Evolutionary conservation across 2,888 invertebrate genomes (phyloP), one percentile per base, ranked within the genome.

Genomic region (Hemithea aestivaria): DNA sequence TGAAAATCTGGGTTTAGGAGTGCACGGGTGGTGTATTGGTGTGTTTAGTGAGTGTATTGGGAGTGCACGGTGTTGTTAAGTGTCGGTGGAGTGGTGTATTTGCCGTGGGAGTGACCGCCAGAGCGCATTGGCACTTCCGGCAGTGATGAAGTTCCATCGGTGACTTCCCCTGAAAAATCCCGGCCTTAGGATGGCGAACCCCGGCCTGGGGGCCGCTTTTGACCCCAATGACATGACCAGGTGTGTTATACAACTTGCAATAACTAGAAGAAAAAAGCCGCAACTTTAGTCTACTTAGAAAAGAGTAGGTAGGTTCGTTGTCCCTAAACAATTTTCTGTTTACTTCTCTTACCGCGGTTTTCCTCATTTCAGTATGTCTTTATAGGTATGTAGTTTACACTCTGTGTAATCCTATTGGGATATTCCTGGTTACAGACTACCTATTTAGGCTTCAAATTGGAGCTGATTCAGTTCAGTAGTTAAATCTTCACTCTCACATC

Each of bases 201-300:
- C 84, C 51, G 73, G 76, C 44, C 91, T 92, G 85, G 91, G 91
- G 72, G 89, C 89, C 65, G 88, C 90, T 38, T 92, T 92, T 73
- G 92, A 92, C 79, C 91, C 91, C 55, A 89, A 90, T 82, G 91
- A 92, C 66, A 90, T 89, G 83, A 88, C 89, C 75, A 91, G 91
- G 91, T 81, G 35, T 33, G 59, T 43, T 24, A 20, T 33, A 7
- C 26, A 25, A 9, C 8, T 11, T 10, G 5, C 10, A 26, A 26
- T 12, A 4, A 2, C 7, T 7, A 2, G n/a, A n/a, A 16, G 9
- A 2, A 24, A 29, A 29, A 10, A 21, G 16, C 16, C 16, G 16
- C 2, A 2, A 16, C 16, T 4, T 4, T 5, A 2, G 16, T 16
- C 16, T 4, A 4, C 5, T 2, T 5, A 4, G 16, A 16, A 16